Evolutionary conservation across 2,113 vertebrate species (phyloP).

Genomic region (Pardalotus punctatus): DNA sequence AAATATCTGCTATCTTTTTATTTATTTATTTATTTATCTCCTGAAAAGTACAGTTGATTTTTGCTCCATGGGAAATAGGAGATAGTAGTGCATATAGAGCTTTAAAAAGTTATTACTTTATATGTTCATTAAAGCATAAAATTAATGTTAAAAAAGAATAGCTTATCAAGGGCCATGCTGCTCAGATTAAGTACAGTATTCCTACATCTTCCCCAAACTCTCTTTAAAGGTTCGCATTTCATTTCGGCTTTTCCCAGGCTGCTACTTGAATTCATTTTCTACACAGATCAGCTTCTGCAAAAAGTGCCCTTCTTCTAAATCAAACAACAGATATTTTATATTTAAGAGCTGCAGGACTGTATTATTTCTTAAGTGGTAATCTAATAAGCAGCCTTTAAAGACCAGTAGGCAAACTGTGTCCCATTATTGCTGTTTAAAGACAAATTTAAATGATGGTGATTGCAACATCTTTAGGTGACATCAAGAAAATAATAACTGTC

Average conservation of each 20-base stretch:
- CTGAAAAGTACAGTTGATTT: background rate
- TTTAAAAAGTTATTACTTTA: background rate
- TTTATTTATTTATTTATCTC: background rate
- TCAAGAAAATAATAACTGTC: background rate
- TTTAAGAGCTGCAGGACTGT: background rate
- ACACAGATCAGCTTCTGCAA: background rate
- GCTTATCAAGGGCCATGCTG: background rate
- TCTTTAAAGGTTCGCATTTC: background rate
- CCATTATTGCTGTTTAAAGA: background rate
- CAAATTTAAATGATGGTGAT: background rate
- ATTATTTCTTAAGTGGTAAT: background rate
- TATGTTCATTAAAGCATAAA: constrained; percentile 26
- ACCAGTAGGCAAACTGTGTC: background rate
- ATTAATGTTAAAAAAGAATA: background rate
- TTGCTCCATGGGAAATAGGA: background rate
- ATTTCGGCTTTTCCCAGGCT: background rate
- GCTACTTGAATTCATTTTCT: background rate
- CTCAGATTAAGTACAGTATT: background rate
- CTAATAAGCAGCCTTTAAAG: background rate
- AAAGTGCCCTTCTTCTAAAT: background rate
- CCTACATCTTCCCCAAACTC: background rate
- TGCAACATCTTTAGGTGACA: background rate
- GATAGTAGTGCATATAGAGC: background rate
- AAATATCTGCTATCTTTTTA: background rate
- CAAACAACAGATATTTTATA: background rate